phyloP scores from a whole-genome alignment of 2,797 vertebrate species.

The Ciconia nigra region DNA sequence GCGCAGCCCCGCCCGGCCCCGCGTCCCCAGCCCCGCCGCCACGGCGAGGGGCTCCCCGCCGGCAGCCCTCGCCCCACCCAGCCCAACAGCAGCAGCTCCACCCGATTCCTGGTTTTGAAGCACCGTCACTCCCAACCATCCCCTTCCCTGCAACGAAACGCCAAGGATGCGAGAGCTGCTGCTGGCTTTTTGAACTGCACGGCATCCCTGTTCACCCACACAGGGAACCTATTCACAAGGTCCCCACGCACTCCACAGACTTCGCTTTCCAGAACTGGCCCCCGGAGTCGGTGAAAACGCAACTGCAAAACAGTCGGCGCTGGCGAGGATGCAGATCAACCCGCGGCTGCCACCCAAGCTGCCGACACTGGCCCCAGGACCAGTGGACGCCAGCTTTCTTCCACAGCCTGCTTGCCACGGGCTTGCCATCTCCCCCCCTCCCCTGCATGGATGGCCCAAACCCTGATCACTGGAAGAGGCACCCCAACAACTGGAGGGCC shows the following conservation, averaged over 20 bases:
- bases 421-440: not conserved
- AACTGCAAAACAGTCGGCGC: not conserved
- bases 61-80: no score
- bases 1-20: not conserved
- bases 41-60: no score
- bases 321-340: not conserved
- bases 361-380: rapidly evolving
- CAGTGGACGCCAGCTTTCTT: rapidly evolving
- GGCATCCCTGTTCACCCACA: rapidly evolving
- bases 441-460: rapidly evolving
- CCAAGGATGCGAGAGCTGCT: no score
- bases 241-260: rapidly evolving
- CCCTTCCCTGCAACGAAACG: not conserved
- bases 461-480: not conserved
- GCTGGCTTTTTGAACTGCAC: rapidly evolving
- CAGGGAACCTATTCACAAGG: rapidly evolving
- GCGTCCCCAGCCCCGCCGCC: not conserved
- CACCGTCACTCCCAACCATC: rapidly evolving
- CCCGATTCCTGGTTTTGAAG: not conserved
- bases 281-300: not conserved
- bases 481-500: not conserved
- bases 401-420: not conserved
- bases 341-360: not conserved
- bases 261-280: rapidly evolving
- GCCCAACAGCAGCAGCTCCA: not conserved